A percentile compares a stretch with the other conserved stretches of the same genome.
phyloP scores from a whole-genome alignment of 2,113 vertebrate species.

The Cettia cetti region DNA sequence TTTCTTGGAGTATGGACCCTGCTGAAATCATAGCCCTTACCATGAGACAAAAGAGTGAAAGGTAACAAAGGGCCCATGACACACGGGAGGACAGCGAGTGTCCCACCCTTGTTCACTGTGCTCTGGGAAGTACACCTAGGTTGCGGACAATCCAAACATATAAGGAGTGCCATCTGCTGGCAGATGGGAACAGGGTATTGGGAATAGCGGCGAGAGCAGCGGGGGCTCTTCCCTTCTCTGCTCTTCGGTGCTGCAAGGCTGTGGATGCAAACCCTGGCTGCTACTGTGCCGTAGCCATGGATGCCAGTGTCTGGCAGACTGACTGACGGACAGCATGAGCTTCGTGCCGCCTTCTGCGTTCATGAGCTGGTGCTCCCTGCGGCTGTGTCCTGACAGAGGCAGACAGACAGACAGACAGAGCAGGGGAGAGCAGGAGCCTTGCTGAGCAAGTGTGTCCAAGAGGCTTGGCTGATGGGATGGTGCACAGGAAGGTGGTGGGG shows the following conservation, averaged over 20 bases:
- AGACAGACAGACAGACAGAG: no score
- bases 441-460: no score
- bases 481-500: fast-evolving
- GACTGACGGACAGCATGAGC: background rate
- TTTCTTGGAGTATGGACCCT: background rate
- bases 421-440: background rate
- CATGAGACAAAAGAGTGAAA: background rate
- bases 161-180: slow-evolving; percentile 41
- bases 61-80: background rate
- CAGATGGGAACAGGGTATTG: background rate
- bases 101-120: fast-evolving
- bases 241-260: background rate
- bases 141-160: background rate
- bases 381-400: no score
- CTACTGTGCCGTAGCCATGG: background rate
- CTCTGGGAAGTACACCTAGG: background rate
- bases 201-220: fast-evolving
- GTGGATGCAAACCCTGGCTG: background rate
- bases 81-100: no score
- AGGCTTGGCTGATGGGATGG: background rate
- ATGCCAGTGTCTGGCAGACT: background rate
- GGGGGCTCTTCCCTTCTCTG: fast-evolving
- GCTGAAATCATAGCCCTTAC: background rate
- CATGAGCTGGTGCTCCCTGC: fast-evolving
- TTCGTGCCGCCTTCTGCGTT: fast-evolving